phyloP scores from a whole-genome alignment of 1,140 invertebrate genomes.

The Drosophila kikkawai region DNA sequence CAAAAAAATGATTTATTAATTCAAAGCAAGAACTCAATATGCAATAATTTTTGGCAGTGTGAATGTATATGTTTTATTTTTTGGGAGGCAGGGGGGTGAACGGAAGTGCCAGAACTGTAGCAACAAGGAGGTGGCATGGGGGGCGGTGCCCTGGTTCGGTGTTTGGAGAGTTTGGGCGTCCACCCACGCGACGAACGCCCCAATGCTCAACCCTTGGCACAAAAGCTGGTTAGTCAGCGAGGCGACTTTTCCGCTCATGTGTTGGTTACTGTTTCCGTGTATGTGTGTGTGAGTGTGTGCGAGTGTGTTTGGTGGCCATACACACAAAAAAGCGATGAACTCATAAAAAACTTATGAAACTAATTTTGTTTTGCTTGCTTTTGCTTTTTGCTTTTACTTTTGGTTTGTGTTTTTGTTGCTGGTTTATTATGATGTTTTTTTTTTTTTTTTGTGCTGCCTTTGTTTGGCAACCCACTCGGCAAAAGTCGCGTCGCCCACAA shows the following conservation, averaged over 20 bases:
- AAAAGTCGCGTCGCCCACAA: conserved; percentile 57
- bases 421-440: conserved; percentile 25
- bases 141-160: background rate
- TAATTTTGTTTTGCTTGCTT: conserved; percentile 82
- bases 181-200: conserved; percentile 72
- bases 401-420: conserved; percentile 53
- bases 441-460: conserved; percentile 33
- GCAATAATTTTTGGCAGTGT: background rate
- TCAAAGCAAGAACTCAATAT: background rate
- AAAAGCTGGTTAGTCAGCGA: conserved; percentile 77
- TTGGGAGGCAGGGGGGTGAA: conserved; percentile 19
- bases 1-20: background rate
- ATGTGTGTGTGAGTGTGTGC: conserved; percentile 16
- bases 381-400: conserved; percentile 78
- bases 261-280: conserved; percentile 36
- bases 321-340: conserved; percentile 81
- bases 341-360: conserved; percentile 84
- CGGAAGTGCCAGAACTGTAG: conserved; percentile 70
- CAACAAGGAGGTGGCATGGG: conserved; percentile 11
- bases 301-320: conserved; percentile 51
- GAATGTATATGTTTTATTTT: conserved; percentile 18
- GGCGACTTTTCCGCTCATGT: conserved; percentile 49
- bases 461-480: conserved; percentile 63
- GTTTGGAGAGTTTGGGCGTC: conserved; percentile 38
- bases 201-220: conserved; percentile 78